phyloP scores from a whole-genome alignment of 2,888 invertebrate genomes.

The Pristionchus mayeri region DNA sequence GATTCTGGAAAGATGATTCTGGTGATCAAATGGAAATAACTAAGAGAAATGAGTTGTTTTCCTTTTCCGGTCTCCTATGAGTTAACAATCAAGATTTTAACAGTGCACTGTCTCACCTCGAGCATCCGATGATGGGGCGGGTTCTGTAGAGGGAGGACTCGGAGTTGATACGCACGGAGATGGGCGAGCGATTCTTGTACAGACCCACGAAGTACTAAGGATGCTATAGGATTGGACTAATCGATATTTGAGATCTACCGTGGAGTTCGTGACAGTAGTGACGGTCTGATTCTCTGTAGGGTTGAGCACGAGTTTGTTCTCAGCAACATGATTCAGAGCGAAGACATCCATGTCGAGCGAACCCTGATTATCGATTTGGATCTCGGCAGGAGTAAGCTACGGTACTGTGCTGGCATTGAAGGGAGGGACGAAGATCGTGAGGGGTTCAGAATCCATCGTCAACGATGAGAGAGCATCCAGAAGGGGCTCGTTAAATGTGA shows the following conservation, averaged over 20 bases:
- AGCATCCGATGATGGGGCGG: background rate
- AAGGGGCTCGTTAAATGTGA: slow-evolving; percentile 43
- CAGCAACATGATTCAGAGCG: slow-evolving; percentile 41
- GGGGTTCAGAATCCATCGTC: slow-evolving; percentile 46
- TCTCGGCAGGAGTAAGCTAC: background rate
- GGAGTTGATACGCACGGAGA: slow-evolving; percentile 24
- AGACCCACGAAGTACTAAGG: slow-evolving; percentile 45
- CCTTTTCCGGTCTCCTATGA: background rate
- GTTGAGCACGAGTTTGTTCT: slow-evolving; percentile 28
- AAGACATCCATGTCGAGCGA: slow-evolving; percentile 43
- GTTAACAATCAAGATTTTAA: too few relatives aligned
- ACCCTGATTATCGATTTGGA: slow-evolving; percentile 10
- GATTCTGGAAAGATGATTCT: background rate
- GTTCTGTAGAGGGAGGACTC: background rate
- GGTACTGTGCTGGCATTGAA: slow-evolving; percentile 9
- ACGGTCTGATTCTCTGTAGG: background rate
- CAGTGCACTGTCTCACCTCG: background rate
- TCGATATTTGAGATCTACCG: background rate
- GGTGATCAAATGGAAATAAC: too few relatives aligned
- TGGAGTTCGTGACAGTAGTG: slow-evolving; percentile 42
- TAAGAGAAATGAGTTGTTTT: too few relatives aligned
- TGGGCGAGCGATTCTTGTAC: slow-evolving; percentile 41
- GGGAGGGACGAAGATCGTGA: slow-evolving; percentile 50
- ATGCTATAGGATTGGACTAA: background rate
- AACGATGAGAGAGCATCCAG: slow-evolving; percentile 38